phyloP scores from a whole-genome alignment of 2,113 vertebrate genomes.

The Semicossyphus pulcher region DNA sequence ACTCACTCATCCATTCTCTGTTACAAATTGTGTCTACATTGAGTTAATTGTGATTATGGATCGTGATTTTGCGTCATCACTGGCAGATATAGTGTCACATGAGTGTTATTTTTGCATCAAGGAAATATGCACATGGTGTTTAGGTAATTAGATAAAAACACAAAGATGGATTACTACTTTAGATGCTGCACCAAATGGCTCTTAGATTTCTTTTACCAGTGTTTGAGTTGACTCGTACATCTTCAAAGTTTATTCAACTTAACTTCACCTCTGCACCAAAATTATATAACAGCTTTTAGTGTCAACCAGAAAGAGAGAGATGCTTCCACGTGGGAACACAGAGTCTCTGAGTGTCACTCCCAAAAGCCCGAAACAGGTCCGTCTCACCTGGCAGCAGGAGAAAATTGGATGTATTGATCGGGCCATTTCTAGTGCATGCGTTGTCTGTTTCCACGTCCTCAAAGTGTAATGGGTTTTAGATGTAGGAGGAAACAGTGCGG shows the following conservation, averaged over 20 bases:
- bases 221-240: neutral
- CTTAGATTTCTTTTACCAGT: too few species aligned
- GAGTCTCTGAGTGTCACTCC: constrained; percentile 29
- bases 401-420: constrained; percentile 76
- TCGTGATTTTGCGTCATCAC: neutral
- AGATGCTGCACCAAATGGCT: too few species aligned
- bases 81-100: neutral
- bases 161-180: too few species aligned
- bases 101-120: neutral
- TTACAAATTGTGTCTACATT: too few species aligned
- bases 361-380: constrained; percentile 28
- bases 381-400: constrained; percentile 44
- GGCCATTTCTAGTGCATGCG: constrained; percentile 46
- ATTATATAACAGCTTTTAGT: constrained; percentile 2
- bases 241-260: neutral
- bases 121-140: neutral
- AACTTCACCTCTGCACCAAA: neutral
- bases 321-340: neutral
- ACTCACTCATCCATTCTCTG: neutral
- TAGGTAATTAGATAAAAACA: neutral
- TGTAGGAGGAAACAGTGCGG: constrained; percentile 44
- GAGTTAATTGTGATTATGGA: neutral
- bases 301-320: constrained; percentile 27
- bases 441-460: constrained; percentile 40
- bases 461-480: constrained; percentile 43